A percentile compares a stretch with the other conserved stretches of the same genome.
Evolutionary conservation across 2,888 invertebrate species (phyloP).

Genomic region (Alentia gelatinosa): DNA sequence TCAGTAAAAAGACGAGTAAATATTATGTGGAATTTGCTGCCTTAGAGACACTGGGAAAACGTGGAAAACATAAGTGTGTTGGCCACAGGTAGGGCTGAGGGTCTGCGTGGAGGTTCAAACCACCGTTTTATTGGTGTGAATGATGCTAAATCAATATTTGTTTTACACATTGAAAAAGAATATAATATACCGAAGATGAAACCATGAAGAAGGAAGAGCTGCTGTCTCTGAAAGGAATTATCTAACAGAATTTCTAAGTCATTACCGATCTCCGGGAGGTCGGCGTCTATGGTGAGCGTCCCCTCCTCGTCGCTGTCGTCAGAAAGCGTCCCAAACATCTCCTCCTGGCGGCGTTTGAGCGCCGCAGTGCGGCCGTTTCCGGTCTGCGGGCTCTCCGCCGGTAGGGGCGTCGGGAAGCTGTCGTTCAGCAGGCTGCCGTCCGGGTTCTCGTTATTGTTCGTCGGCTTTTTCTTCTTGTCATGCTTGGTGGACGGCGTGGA

Average conservation of each 20-base stretch:
- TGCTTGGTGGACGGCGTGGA: constrained; percentile 55
- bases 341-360: constrained; percentile 52
- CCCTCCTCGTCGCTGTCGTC: constrained; percentile 55
- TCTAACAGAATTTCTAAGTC: not conserved
- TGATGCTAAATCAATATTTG: too few species aligned
- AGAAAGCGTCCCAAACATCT: constrained; percentile 58
- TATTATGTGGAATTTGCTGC: too few species aligned
- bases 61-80: too few species aligned
- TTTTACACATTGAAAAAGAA: too few species aligned
- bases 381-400: not conserved
- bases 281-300: constrained; percentile 9
- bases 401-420: constrained; percentile 56
- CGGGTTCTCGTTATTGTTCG: not conserved
- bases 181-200: too few species aligned
- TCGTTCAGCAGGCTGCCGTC: constrained; percentile 49
- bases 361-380: not conserved
- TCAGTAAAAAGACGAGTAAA: too few species aligned
- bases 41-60: too few species aligned
- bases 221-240: too few species aligned
- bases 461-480: not conserved
- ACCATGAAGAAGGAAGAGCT: too few species aligned
- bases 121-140: too few species aligned
- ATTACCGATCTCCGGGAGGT: constrained; percentile 58
- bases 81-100: too few species aligned
- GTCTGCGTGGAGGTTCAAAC: too few species aligned